Evolutionary conservation across 2,113 vertebrate genomes (phyloP).

Genomic region (Chionodraco myersi): DNA sequence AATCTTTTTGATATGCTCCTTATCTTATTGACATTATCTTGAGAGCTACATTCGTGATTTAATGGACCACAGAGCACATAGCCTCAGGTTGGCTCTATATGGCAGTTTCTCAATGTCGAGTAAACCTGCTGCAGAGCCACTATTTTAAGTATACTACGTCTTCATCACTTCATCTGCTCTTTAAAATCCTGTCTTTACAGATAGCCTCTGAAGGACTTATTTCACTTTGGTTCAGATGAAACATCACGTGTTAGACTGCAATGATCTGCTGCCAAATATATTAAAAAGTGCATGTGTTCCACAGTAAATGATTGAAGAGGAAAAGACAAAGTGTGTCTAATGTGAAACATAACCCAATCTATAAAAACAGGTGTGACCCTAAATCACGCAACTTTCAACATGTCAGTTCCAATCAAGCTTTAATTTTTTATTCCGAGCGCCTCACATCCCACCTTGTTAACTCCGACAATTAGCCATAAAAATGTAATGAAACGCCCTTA

Average conservation of each 20-base stretch:
- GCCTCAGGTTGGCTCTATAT: conserved; percentile 17
- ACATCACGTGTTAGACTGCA: background rate
- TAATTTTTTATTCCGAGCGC: background rate
- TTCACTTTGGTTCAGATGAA: background rate
- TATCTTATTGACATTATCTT: conserved; percentile 48
- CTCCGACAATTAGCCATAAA: conserved; percentile 25
- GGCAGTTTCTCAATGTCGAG: no score
- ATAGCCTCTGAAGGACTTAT: background rate
- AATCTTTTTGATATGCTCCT: conserved; percentile 39
- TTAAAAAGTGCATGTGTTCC: background rate
- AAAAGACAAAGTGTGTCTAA: background rate
- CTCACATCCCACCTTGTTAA: conserved; percentile 39
- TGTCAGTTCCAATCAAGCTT: conserved; percentile 39
- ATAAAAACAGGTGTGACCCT: conserved; percentile 18
- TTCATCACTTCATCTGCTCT: conserved; percentile 11
- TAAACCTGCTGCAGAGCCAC: no score
- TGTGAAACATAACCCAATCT: background rate
- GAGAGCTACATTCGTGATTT: conserved; percentile 47
- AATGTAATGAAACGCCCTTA: conserved; percentile 22
- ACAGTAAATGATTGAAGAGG: background rate
- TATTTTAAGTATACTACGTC: no score
- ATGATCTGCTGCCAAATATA: conserved; percentile 18
- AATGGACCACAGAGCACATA: conserved; percentile 35
- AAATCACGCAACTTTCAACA: conserved; percentile 31
- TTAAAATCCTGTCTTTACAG: conserved; percentile 15